phyloP scores from a whole-genome alignment of 2,888 invertebrate genomes.

The Alcis repandata region DNA sequence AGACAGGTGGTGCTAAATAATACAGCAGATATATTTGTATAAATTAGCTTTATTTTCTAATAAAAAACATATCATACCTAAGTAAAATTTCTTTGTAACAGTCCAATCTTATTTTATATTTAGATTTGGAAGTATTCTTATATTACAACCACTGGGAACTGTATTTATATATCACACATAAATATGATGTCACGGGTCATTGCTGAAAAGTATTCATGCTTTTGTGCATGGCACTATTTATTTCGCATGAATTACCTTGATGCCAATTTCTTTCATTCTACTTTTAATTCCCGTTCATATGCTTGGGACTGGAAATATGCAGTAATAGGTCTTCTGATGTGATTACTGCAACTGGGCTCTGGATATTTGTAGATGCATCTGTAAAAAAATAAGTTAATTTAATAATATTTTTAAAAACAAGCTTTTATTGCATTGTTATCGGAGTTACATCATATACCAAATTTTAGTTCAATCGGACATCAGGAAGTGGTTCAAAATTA shows the following conservation, averaged over 20 bases:
- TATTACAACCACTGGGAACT: background rate
- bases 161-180: constrained; percentile 1
- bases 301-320: constrained; percentile 80
- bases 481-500: no score
- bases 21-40: background rate
- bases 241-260: no score
- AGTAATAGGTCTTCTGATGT: constrained; percentile 90
- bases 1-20: background rate
- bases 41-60: constrained; percentile 4
- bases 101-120: background rate
- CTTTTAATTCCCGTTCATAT: constrained; percentile 65
- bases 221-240: constrained; percentile 1
- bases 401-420: constrained; percentile 4
- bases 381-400: constrained; percentile 43
- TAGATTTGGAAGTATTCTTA: constrained; percentile 2
- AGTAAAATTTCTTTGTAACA: constrained; percentile 11
- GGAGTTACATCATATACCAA: no score
- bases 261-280: background rate
- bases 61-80: background rate
- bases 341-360: constrained; percentile 89
- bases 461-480: no score
- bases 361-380: constrained; percentile 66
- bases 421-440: no score
- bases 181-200: background rate
- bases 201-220: background rate